A percentile compares a stretch with the other conserved stretches of the same genome.
Conservation (phyloP, 2,888 invertebrate species). For the Rambutsinella grinnellia region DNA sequence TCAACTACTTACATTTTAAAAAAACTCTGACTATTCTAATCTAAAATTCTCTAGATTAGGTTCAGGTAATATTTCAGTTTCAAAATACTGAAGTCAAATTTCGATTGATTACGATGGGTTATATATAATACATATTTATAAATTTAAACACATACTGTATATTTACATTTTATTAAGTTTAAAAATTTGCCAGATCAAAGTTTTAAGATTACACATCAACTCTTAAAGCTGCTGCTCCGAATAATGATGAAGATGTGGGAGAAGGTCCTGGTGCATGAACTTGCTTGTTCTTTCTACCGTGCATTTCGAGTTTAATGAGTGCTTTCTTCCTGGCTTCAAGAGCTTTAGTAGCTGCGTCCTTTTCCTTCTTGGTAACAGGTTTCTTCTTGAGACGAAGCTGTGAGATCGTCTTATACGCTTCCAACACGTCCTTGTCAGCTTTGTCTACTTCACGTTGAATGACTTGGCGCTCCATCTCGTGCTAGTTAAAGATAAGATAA, state of each 20-base stretch:
- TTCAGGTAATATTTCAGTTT: too few species aligned
- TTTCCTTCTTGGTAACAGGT: conserved; percentile 83
- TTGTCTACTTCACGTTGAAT: conserved; percentile 69
- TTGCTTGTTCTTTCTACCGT: conserved; percentile 69
- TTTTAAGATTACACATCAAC: conserved; percentile 10
- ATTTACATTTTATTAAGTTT: too few species aligned
- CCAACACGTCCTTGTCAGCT: conserved; percentile 74
- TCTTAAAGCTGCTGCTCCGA: not conserved
- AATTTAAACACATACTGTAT: too few species aligned
- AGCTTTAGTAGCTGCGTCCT: conserved; percentile 82
- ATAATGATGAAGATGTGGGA: not conserved
- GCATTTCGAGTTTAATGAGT: conserved; percentile 26
- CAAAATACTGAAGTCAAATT: too few species aligned
- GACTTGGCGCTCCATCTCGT: conserved; percentile 66
- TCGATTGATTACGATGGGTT: too few species aligned
- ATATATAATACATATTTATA: too few species aligned
- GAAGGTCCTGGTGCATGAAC: not conserved
- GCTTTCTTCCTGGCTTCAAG: conserved; percentile 73
- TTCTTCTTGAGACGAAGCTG: conserved; percentile 86
- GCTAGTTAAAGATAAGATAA: conserved; percentile 21
- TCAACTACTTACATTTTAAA: too few species aligned
- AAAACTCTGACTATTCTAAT: too few species aligned
- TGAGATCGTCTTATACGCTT: conserved; percentile 86
- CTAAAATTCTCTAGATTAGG: too few species aligned
- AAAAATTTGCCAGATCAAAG: conserved; percentile 5